Evolutionary conservation across 2,113 vertebrate species (phyloP).

Genomic region (Hypanus sabinus): DNA sequence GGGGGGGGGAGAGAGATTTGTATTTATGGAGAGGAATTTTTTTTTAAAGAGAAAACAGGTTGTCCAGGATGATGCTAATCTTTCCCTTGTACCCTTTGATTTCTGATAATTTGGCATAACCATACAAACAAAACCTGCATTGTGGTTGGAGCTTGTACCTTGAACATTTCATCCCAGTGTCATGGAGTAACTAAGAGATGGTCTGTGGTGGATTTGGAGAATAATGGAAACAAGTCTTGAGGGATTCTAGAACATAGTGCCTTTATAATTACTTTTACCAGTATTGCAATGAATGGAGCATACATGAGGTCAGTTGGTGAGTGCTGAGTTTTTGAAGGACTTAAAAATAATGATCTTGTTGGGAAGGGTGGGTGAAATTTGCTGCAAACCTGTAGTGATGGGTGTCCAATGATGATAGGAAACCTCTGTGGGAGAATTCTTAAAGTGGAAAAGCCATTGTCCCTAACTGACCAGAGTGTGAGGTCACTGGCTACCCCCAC

Average conservation of each 20-base stretch:
- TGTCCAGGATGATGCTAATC: constrained; percentile 45
- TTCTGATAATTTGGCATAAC: background rate
- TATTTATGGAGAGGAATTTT: background rate
- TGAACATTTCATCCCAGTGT: background rate
- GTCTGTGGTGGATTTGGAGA: background rate
- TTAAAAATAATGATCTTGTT: background rate
- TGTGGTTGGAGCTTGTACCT: background rate
- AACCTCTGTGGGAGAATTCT: too few relatives aligned
- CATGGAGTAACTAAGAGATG: background rate
- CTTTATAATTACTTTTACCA: background rate
- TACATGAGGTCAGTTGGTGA: background rate
- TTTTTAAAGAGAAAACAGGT: constrained; percentile 24
- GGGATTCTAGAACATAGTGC: background rate
- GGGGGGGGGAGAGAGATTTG: background rate
- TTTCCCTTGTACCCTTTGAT: constrained; percentile 27
- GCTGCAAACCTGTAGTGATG: background rate
- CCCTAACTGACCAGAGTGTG: too few relatives aligned
- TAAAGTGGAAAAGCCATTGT: too few relatives aligned
- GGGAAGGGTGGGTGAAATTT: background rate
- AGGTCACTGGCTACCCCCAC: too few relatives aligned
- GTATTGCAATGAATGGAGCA: too few relatives aligned
- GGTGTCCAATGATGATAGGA: too few relatives aligned
- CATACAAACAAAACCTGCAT: background rate
- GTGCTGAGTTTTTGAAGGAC: background rate
- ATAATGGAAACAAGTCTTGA: background rate